Base-by-base conservation (phyloP, 92 coral and sea anemone species). In the Paramuricea clavata region DNA sequence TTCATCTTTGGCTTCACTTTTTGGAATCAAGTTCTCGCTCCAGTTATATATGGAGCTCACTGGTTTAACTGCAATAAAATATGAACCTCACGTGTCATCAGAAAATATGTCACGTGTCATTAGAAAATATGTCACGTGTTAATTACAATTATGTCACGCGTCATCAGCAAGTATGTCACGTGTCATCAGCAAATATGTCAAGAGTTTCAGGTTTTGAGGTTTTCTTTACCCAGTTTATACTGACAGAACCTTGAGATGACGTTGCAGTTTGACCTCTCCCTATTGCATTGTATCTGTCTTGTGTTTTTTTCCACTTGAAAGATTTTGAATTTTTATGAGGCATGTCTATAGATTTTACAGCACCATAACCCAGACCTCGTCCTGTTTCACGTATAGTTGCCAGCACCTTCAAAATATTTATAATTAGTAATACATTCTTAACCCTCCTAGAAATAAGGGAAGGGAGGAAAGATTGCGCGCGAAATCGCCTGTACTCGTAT, bases 341-440 rank as follows among this genome's bases (percentile, higher is more conserved):
- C 73, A 61, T 79, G 65, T 61, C 84, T 57, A 79, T 79, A 1
- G 84, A 57, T 25, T 57, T 10, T 19, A 59, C 16, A 33, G 23
- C 57, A 57, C 84, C 84, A 57, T 79, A 79, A 11, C 84, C 84
- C 5, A 79, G 57, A n/a, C 84, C 84, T 25, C 84, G 43, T n/a
- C 84, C 84, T 54, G 84, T 35, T 61, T 79, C 57, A 16, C 72
- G 84, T 15, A 35, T 21, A 34, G 72, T 36, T 44, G 73, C 84
- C 27, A 79, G 25, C 56, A 79, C 84, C 84, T 76, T 30, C 13
- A 76, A 49, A 12, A 9, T 7, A 17, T 8, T 19, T 11, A 41
- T 9, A n/a, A n/a, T n/a, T n/a, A n/a, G n/a, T n/a, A n/a, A n/a
- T n/a, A n/a, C n/a, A n/a, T n/a, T n/a, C n/a, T n/a, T n/a, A n/a